Conservation (phyloP, 2,797 vertebrate species). For the Lacerta viridis region DNA sequence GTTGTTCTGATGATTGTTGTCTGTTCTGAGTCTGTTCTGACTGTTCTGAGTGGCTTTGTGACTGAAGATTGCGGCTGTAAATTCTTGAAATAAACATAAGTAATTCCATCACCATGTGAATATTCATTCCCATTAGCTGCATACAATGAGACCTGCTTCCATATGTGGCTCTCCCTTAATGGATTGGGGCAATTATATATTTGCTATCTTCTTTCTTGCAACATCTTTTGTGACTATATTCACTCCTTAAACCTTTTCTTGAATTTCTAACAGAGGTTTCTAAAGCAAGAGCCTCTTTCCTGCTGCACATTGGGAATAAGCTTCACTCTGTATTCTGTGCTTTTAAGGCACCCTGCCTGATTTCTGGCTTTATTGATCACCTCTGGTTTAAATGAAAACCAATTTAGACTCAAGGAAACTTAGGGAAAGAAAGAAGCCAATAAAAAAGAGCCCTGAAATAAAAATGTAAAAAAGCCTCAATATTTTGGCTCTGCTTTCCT, state of each 20-base stretch:
- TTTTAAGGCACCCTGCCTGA: slow-evolving; percentile 15
- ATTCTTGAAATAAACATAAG: background rate
- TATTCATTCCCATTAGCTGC: background rate
- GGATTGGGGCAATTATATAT: background rate
- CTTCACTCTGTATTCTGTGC: slow-evolving; percentile 6
- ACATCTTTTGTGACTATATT: slow-evolving; percentile 16
- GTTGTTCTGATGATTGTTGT: background rate
- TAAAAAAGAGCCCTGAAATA: background rate
- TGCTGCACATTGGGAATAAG: slow-evolving; percentile 10
- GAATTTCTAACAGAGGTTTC: background rate
- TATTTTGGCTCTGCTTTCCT: slow-evolving; percentile 39
- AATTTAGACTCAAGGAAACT: slow-evolving; percentile 25
- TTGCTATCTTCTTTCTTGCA: background rate
- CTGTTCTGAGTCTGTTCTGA: background rate
- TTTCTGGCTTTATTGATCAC: slow-evolving; percentile 31
- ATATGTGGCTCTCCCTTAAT: no score
- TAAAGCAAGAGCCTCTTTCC: slow-evolving; percentile 2
- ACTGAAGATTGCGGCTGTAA: background rate
- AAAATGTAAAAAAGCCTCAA: slow-evolving; percentile 25
- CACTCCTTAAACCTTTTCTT: background rate
- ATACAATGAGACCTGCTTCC: background rate
- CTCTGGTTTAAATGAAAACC: slow-evolving; percentile 33
- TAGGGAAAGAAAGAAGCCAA: background rate
- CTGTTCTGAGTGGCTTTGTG: background rate
- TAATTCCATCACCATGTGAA: background rate